Percentiles rank a stretch among this genome's conserved stretches.
Conservation (phyloP, 2,113 vertebrate genomes). For the Amazona vittata region DNA sequence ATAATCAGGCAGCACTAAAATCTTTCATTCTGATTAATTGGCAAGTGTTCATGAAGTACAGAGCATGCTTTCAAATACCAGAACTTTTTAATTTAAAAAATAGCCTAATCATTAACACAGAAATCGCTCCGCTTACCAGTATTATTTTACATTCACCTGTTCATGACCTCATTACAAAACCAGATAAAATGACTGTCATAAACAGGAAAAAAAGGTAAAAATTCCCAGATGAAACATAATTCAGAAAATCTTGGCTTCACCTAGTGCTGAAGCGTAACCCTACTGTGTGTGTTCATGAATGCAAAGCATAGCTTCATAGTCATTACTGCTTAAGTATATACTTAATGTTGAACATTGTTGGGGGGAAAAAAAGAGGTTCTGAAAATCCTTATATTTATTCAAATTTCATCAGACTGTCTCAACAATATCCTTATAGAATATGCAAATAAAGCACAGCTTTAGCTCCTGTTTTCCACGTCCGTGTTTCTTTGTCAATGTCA, state of each 20-base stretch:
- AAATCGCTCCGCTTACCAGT: slow-evolving; percentile 76
- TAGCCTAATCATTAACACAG: slow-evolving; percentile 78
- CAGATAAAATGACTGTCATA: slow-evolving; percentile 82
- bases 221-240: slow-evolving; percentile 81
- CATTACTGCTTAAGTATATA: slow-evolving; percentile 74
- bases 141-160: slow-evolving; percentile 83
- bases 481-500: slow-evolving; percentile 65
- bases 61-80: slow-evolving; percentile 73
- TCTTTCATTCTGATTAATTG: slow-evolving; percentile 79
- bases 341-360: slow-evolving; percentile 69
- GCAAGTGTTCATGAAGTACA: slow-evolving; percentile 70
- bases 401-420: slow-evolving; percentile 68
- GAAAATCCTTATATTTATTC: slow-evolving; percentile 72
- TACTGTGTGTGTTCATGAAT: slow-evolving; percentile 73
- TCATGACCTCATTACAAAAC: slow-evolving; percentile 82
- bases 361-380: slow-evolving; percentile 7
- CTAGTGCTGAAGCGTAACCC: slow-evolving; percentile 76
- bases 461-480: slow-evolving; percentile 25
- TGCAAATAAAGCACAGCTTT: slow-evolving; percentile 63
- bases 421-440: slow-evolving; percentile 72
- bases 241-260: slow-evolving; percentile 80
- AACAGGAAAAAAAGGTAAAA: slow-evolving; percentile 79
- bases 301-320: slow-evolving; percentile 70
- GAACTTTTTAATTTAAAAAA: slow-evolving; percentile 82
- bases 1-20: slow-evolving; percentile 72